Conservation (phyloP, 2,797 vertebrate genomes). For the Psittacula derbiana region DNA sequence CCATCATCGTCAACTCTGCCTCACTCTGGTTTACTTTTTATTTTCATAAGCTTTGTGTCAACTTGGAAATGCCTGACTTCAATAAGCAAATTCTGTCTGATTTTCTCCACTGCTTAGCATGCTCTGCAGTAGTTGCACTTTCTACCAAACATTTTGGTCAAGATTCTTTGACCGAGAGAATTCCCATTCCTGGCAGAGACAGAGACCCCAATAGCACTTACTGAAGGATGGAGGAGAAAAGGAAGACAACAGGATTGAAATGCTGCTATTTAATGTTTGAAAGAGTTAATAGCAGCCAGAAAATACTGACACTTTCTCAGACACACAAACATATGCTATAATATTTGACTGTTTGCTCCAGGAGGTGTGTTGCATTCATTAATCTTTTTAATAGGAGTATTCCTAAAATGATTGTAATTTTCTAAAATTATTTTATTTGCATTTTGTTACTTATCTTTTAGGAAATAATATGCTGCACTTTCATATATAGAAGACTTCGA, state of each 20-base stretch:
- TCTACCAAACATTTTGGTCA: neutral
- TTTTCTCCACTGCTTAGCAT: neutral
- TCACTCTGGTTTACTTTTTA: neutral
- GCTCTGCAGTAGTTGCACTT: neutral
- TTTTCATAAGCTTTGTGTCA: neutral
- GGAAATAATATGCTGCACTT: neutral
- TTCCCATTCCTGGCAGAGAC: neutral
- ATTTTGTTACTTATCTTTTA: neutral
- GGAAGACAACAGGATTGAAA: neutral
- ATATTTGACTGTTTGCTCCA: neutral
- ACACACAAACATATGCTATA: neutral
- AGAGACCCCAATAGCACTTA: neutral
- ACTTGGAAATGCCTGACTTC: neutral
- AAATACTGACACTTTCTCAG: neutral
- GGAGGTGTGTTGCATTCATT: neutral
- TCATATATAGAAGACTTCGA: neutral
- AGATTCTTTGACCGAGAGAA: neutral
- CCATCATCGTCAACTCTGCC: neutral
- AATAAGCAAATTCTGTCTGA: neutral
- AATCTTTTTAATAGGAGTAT: neutral
- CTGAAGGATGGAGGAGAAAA: neutral
- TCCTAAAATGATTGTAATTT: neutral
- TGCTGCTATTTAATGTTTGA: neutral
- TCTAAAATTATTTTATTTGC: neutral
- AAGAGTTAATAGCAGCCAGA: slow-evolving; percentile 3